These are phyloP conservation scores for Oriolus oriolus DNA, from an alignment of 2,113 vertebrate genomes.

Conservation along the genomic window DNA sequence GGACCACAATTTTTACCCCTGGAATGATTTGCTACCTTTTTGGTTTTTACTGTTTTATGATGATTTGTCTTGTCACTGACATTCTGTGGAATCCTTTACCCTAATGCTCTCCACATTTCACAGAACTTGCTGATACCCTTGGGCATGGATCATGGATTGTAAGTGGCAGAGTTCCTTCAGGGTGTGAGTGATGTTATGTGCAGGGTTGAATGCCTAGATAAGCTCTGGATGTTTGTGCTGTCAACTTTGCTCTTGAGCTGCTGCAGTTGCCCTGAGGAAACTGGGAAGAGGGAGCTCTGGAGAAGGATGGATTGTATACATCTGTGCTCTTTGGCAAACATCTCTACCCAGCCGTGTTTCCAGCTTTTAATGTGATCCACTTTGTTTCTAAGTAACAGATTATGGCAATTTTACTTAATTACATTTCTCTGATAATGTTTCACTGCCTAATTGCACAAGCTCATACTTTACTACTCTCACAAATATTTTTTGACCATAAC, in stretches of 20 bases:
- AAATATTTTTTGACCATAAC: not conserved
- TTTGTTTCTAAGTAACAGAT: not conserved
- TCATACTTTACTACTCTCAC: not conserved
- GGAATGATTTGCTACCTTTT: not conserved
- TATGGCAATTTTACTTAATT: not conserved
- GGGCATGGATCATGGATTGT: not conserved
- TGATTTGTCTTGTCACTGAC: not conserved
- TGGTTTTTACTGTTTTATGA: not conserved
- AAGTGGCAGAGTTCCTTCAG: not conserved
- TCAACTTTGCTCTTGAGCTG: not conserved
- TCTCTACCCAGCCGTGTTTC: not conserved
- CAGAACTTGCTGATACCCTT: not conserved
- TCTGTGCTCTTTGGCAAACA: not conserved
- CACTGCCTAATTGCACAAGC: not conserved
- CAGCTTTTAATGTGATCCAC: not conserved
- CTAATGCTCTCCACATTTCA: not conserved
- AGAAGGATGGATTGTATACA: not conserved
- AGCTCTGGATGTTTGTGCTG: not conserved
- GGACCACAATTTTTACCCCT: not conserved
- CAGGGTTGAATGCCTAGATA: not conserved
- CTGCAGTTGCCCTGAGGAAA: not conserved
- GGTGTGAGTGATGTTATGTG: not conserved
- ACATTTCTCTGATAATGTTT: not conserved
- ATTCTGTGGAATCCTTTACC: not conserved
- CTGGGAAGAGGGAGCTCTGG: not conserved